Conservation (phyloP, 2,113 vertebrate species). For the Tinamus guttatus region DNA sequence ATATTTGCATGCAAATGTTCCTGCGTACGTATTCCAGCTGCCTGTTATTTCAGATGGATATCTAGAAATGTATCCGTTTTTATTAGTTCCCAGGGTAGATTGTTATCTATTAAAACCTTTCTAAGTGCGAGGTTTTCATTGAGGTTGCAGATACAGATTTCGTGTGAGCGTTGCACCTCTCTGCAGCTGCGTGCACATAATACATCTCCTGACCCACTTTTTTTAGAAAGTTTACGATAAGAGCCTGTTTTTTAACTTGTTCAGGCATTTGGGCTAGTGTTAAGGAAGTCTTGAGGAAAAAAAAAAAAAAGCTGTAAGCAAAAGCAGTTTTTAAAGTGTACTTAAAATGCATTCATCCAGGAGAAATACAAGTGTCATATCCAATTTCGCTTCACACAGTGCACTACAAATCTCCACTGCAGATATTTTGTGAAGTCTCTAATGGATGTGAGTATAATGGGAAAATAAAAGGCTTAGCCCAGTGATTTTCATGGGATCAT, state of each 20-base stretch:
- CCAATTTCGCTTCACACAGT: conserved; percentile 3
- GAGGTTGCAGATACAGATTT: conserved; percentile 19
- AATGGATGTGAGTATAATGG: conserved; percentile 48
- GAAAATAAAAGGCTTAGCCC: conserved; percentile 49
- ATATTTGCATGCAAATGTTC: conserved; percentile 44
- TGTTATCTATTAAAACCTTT: conserved; percentile 12
- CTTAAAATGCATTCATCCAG: conserved; percentile 55
- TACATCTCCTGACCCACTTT: conserved; percentile 22
- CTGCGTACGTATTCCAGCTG: not conserved
- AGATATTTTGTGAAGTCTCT: conserved; percentile 12
- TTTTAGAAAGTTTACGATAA: conserved; percentile 38
- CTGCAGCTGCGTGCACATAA: not conserved
- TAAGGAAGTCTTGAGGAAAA: conserved; percentile 22
- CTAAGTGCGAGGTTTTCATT: not conserved
- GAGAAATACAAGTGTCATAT: conserved; percentile 55
- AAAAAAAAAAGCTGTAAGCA: conserved; percentile 1
- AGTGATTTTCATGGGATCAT: conserved; percentile 46
- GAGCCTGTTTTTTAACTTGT: not conserved
- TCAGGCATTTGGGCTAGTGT: conserved; percentile 35
- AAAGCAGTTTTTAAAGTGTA: conserved; percentile 33
- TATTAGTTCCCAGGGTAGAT: conserved; percentile 6
- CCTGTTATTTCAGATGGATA: conserved; percentile 42
- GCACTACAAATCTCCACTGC: not conserved
- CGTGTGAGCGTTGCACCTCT: not conserved
- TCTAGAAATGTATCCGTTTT: conserved; percentile 2